These are phyloP conservation scores for Drosophila busckii DNA, from an alignment of 1,140 invertebrate genomes.

Conservation along the genomic window DNA sequence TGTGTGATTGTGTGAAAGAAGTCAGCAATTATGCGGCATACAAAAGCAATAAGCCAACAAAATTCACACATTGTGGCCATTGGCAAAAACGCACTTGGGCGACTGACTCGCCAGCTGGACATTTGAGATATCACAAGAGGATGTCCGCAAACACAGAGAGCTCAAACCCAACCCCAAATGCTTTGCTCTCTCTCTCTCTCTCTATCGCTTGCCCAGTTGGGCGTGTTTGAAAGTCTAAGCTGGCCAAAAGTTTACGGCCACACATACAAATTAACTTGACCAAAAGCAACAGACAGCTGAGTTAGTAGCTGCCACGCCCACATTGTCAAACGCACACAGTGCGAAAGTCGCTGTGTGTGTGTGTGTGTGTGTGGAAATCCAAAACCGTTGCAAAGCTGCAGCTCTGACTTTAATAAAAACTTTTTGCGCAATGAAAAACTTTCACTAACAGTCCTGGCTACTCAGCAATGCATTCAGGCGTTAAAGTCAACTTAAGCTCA, in stretches of 20 bases:
- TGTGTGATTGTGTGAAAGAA: constrained; percentile 55
- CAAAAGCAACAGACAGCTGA: constrained; percentile 47
- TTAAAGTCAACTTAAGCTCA: constrained; percentile 74
- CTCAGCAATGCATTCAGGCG: constrained; percentile 67
- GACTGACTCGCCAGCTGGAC: constrained; percentile 55
- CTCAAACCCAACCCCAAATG: constrained; percentile 3
- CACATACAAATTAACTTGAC: constrained; percentile 75
- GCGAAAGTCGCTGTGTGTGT: background rate
- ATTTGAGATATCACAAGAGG: constrained; percentile 61
- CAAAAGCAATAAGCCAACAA: constrained; percentile 74
- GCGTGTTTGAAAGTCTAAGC: constrained; percentile 68
- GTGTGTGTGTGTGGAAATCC: constrained; percentile 28
- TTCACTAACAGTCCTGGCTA: constrained; percentile 39
- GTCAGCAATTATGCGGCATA: constrained; percentile 74
- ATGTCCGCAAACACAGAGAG: constrained; percentile 19
- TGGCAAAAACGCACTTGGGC: constrained; percentile 21
- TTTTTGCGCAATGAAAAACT: constrained; percentile 53
- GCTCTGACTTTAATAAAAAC: constrained; percentile 73
- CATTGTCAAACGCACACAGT: constrained; percentile 50
- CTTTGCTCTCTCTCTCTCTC: constrained; percentile 15
- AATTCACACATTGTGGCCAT: constrained; percentile 71
- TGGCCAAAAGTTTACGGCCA: constrained; percentile 72
- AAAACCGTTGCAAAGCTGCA: constrained; percentile 38
- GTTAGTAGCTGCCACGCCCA: constrained; percentile 59
- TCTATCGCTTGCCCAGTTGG: constrained; percentile 46